Evolutionary conservation across 2,113 vertebrate species (phyloP).

Genomic region (Benitochromis conjunctus): DNA sequence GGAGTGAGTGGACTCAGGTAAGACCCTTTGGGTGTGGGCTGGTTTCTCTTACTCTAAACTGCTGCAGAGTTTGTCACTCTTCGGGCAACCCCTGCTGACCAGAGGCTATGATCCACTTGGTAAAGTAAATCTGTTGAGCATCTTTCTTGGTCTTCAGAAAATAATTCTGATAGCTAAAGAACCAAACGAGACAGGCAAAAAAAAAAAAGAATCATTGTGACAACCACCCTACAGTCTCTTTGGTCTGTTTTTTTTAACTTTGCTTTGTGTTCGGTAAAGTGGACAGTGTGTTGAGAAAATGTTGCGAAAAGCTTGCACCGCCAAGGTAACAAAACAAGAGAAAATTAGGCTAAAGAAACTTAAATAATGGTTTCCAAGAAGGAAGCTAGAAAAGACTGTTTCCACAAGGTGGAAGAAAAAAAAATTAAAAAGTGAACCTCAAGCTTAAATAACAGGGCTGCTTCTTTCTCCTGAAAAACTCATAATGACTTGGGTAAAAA

Average conservation of each 20-base stretch:
- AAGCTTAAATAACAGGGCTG: not conserved
- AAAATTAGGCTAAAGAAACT: not conserved
- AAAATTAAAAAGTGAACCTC: not conserved
- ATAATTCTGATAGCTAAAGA: no score
- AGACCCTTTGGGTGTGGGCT: not conserved
- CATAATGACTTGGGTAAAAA: not conserved
- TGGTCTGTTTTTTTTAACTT: not conserved
- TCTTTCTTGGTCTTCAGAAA: no score
- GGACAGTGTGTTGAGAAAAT: not conserved
- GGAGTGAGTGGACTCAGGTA: not conserved
- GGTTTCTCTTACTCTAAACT: not conserved
- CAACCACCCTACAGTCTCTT: not conserved
- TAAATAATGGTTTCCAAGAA: not conserved
- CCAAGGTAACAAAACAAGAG: not conserved
- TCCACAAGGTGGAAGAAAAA: not conserved
- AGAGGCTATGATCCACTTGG: no score
- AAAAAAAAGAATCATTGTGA: not conserved
- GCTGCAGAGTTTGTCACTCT: not conserved
- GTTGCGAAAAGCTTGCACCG: not conserved
- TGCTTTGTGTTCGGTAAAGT: not conserved
- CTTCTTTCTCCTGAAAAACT: not conserved
- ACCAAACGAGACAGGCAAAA: no score
- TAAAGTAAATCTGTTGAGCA: no score
- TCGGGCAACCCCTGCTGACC: no score
- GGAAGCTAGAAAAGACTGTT: not conserved